Percentiles rank a stretch among this genome's conserved stretches.
These are phyloP conservation scores for Actias luna DNA, from an alignment of 2,888 invertebrate species.

Conservation along the genomic window DNA sequence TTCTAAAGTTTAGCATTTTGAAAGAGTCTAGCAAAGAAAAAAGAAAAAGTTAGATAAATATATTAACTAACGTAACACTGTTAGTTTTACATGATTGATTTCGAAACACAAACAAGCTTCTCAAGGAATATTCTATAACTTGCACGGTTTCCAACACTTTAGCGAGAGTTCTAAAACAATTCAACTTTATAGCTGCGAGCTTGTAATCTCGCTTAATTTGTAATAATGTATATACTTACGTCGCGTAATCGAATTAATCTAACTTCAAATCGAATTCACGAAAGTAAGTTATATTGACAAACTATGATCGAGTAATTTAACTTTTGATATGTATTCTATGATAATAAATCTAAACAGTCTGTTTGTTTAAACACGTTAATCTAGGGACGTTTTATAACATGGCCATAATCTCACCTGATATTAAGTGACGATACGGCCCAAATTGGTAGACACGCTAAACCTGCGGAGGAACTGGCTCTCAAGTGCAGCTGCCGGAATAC, in stretches of 20 bases:
- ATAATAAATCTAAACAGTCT: background rate
- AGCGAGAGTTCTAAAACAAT: background rate
- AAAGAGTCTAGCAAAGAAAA: background rate
- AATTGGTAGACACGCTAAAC: too few relatives aligned
- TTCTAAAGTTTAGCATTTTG: background rate
- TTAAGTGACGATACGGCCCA: too few relatives aligned
- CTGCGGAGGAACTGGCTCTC: too few relatives aligned
- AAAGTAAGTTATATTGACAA: constrained; percentile 11
- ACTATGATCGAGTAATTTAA: constrained; percentile 15
- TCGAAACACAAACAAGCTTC: background rate
- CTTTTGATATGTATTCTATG: constrained; percentile 13
- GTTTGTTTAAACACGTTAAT: too few relatives aligned
- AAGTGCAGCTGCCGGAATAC: too few relatives aligned
- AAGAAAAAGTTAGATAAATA: background rate
- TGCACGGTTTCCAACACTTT: background rate
- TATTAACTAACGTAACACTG: background rate
- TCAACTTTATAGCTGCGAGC: background rate
- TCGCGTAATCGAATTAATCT: background rate
- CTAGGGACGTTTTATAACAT: too few relatives aligned
- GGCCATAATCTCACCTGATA: too few relatives aligned
- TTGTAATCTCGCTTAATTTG: constrained; percentile 7
- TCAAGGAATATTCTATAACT: background rate
- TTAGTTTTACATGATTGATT: background rate
- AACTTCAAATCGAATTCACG: background rate
- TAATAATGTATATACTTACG: background rate